A percentile compares a stretch with the other conserved stretches of the same genome.
These are phyloP conservation scores for Tachysurus fulvidraco DNA, from an alignment of 2,113 vertebrate genomes.

Conservation along the genomic window DNA sequence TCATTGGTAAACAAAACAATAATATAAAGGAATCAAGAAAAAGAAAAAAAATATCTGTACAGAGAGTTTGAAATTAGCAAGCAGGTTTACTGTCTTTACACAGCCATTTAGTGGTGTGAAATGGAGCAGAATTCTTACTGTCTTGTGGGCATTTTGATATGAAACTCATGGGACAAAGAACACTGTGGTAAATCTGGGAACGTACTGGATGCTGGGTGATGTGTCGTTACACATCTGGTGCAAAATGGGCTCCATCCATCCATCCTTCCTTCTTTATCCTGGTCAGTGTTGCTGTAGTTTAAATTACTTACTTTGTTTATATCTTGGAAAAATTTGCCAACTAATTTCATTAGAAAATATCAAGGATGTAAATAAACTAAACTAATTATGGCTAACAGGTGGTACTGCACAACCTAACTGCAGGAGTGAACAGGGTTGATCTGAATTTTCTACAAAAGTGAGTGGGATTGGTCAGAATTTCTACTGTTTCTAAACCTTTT, in stretches of 20 bases:
- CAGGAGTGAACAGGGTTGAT: background rate
- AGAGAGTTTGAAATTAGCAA: slow-evolving; percentile 48
- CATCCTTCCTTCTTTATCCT: background rate
- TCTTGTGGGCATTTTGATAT: background rate
- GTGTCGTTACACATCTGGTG: background rate
- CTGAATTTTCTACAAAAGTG: background rate
- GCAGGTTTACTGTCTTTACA: background rate
- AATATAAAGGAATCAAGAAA: slow-evolving; percentile 48
- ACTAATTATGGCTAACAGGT: background rate
- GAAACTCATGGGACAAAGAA: background rate
- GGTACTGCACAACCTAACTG: background rate
- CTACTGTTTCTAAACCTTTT: slow-evolving; percentile 1
- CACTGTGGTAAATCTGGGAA: too few relatives aligned
- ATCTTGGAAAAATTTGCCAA: background rate
- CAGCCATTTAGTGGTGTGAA: slow-evolving; percentile 15
- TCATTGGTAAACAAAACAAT: slow-evolving; percentile 72
- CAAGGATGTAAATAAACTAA: background rate
- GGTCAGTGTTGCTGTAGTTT: background rate
- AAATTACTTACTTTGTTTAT: background rate
- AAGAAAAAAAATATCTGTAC: slow-evolving; percentile 59
- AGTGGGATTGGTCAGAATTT: background rate
- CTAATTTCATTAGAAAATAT: background rate
- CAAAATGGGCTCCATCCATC: background rate
- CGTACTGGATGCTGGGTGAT: too few relatives aligned
- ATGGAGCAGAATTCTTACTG: background rate